Evolutionary conservation across 1,140 invertebrate species (phyloP).

Genomic region (Drosophila leontia): DNA sequence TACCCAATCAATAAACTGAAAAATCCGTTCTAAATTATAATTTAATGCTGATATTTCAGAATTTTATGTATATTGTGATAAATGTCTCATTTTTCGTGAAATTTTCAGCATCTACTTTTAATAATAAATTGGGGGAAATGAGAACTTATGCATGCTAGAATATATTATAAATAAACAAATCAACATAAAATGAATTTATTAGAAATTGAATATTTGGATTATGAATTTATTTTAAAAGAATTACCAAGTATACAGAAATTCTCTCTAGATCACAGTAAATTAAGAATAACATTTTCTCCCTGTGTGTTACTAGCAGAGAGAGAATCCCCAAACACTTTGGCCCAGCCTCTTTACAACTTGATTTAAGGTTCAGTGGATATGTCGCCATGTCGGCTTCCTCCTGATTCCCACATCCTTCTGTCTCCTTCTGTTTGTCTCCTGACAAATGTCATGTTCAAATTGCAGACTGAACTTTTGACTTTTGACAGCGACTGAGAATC

Average conservation of each 20-base stretch:
- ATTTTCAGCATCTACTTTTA: not conserved
- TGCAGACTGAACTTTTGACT: conserved; percentile 78
- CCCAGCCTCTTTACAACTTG: conserved; percentile 76
- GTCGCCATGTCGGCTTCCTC: conserved; percentile 42
- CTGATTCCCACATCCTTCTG: conserved; percentile 19
- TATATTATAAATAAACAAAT: not conserved
- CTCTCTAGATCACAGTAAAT: too few species aligned
- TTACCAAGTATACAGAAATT: not conserved
- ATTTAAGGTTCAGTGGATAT: conserved; percentile 82
- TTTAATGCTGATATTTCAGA: not conserved
- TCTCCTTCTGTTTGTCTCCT: conserved; percentile 51
- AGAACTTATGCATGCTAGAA: too few species aligned
- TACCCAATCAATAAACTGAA: not conserved
- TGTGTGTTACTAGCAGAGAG: conserved; percentile 6
- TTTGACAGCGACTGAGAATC: conserved; percentile 48
- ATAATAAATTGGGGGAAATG: not conserved
- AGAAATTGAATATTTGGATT: not conserved
- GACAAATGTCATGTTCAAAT: conserved; percentile 81
- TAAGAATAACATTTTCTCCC: not conserved
- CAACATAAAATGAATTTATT: not conserved
- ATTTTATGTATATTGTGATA: not conserved
- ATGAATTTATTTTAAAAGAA: not conserved
- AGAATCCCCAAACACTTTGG: conserved; percentile 58
- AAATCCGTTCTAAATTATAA: not conserved
- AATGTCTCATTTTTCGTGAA: not conserved